Base-by-base conservation (phyloP, 2,113 vertebrate species). In the Ovibos moschatus region DNA sequence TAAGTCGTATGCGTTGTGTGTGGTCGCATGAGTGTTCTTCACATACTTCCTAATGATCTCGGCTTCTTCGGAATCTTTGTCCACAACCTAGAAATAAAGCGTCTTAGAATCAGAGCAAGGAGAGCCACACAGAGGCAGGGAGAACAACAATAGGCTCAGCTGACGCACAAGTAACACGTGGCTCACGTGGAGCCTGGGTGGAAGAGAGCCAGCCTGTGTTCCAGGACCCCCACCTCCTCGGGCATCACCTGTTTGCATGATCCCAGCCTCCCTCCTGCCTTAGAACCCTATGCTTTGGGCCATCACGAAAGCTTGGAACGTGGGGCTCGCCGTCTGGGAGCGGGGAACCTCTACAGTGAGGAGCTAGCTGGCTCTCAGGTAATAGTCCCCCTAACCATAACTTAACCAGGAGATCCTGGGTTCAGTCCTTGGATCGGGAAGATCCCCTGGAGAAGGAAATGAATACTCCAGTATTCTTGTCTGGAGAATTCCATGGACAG, bases 1-100 rank as follows among this genome's bases (percentile, higher is more conserved):
- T 97, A 99, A 98, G 51, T 99, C 99, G 79, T 99, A 99, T 0
- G 99, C 99, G 0, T 99, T 99, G 98, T 99, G 99, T 0, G 99
- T 99, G 95, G 99, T 99, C 5, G 99, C 99, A 0, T 99, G 99
- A 17, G 99, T 99, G 98, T 99, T 99, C 98, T 99, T 99, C 43
- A 99, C 99, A 1, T 99, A 99, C 30, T 99, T 99, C 64, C 98
- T 96, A 97, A 99, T 99, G 97, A 99, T 98, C 96, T 99, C 99
- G 13, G 99, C 99, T 98, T 99, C 99, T 40, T 99, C 98, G 2
- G 99, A 99, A 57, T 98, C 98, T 97, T 99, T 99, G 98, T 99
- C 99, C 97, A 99, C 99, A 97, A 99, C 99, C 99, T 99, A 97
- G 43, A 87, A 79, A 57, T 83, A 25, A 53, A 16, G 28, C 0